These are phyloP conservation scores for Bombycilla garrulus DNA, from an alignment of 2,113 vertebrate species.

Conservation along the genomic window DNA sequence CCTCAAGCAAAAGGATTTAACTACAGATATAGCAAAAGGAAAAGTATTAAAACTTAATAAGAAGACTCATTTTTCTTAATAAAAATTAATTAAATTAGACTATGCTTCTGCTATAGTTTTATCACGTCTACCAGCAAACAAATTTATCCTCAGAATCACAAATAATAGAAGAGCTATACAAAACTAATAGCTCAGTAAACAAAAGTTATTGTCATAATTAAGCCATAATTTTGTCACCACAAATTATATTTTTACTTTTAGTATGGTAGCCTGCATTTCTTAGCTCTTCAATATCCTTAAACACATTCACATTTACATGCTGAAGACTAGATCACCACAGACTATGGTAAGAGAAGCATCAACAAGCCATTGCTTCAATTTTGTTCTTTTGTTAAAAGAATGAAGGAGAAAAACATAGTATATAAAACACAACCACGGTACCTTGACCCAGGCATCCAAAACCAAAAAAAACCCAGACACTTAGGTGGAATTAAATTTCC, in stretches of 20 bases:
- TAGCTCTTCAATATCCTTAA: not conserved
- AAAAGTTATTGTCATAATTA: not conserved
- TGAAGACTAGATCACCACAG: not conserved
- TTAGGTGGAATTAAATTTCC: not conserved
- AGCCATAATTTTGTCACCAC: not conserved
- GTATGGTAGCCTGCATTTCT: not conserved
- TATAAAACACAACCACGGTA: not conserved
- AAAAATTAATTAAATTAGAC: not conserved
- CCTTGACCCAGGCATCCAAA: not conserved
- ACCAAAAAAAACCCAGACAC: not conserved
- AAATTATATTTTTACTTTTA: not conserved
- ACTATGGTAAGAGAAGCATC: not conserved
- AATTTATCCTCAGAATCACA: not conserved
- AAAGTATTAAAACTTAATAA: not conserved
- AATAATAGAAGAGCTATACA: conserved; percentile 7
- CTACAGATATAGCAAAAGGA: not conserved
- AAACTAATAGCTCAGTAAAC: conserved; percentile 34
- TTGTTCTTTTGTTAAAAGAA: not conserved
- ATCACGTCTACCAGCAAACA: not conserved
- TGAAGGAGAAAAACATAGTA: not conserved
- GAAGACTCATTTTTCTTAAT: not conserved
- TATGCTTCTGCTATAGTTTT: not conserved
- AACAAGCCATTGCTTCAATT: not conserved
- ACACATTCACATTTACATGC: not conserved
- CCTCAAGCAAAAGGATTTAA: not conserved